Conservation (phyloP, 2,113 vertebrate species). For the Bathybates hornii region DNA sequence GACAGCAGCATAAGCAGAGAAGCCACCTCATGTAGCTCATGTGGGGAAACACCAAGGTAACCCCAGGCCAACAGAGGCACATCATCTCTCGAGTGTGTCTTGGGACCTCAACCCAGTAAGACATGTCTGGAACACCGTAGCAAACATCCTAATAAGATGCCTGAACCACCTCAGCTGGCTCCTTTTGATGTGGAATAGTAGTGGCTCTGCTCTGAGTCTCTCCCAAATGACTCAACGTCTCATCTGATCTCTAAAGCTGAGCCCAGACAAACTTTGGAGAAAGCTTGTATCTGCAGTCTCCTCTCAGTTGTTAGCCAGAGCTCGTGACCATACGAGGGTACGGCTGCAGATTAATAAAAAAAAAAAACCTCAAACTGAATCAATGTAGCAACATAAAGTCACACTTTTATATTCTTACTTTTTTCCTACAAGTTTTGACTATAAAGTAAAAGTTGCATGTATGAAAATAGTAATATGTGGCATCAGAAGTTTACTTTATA, state of each 20-base stretch:
- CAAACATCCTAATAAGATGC: neutral
- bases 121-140: neutral
- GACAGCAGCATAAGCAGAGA: neutral
- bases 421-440: neutral
- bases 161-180: neutral
- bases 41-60: neutral
- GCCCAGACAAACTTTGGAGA: neutral
- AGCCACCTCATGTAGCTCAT: neutral
- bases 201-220: neutral
- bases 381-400: neutral
- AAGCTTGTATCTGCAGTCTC: neutral
- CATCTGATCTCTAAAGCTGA: neutral
- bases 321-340: neutral
- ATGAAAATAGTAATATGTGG: neutral
- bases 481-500: neutral
- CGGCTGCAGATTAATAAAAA: neutral
- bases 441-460: neutral
- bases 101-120: fast-evolving
- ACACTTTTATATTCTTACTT: neutral
- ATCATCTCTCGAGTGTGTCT: neutral
- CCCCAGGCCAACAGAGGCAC: neutral
- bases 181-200: neutral
- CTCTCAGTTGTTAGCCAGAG: neutral
- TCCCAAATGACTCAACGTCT: neutral
- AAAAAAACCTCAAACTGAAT: fast-evolving